These are phyloP conservation scores for Origma solitaria DNA, from an alignment of 2,113 vertebrate genomes.

Conservation along the genomic window DNA sequence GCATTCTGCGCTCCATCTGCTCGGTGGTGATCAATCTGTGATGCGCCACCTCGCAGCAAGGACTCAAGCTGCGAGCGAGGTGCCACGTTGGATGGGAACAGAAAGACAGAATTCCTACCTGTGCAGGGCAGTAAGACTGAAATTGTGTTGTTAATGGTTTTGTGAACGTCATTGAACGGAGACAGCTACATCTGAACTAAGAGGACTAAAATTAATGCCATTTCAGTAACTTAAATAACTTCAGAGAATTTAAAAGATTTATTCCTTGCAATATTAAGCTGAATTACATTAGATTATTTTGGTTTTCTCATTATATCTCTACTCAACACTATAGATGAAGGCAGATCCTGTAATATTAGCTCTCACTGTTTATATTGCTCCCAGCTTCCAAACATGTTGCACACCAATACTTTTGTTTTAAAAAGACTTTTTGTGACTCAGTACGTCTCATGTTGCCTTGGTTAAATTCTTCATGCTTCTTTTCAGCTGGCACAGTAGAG, in stretches of 20 bases:
- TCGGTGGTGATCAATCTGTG: constrained; percentile 21
- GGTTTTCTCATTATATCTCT: not conserved
- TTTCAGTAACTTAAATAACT: not conserved
- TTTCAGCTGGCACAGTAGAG: not conserved
- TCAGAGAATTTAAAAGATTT: not conserved
- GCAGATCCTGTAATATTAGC: not conserved
- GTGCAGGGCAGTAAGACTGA: not conserved
- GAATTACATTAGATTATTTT: not conserved
- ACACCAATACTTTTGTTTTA: not conserved
- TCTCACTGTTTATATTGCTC: not conserved
- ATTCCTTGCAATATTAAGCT: not conserved
- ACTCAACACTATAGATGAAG: not conserved
- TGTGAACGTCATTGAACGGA: not conserved
- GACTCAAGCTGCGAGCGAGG: not conserved
- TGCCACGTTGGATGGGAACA: not conserved
- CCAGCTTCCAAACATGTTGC: not conserved
- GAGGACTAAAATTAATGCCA: not conserved
- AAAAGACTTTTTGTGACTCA: not conserved
- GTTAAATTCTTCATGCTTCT: constrained; percentile 3
- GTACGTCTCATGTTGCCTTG: not conserved
- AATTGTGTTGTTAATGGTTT: not conserved
- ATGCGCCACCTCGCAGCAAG: not conserved
- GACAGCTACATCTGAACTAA: not conserved
- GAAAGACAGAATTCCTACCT: not conserved
- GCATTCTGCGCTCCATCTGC: constrained; percentile 45